Evolutionary conservation across 92 coral and sea anemone species (phyloP).

Genomic region (Parazoanthus swiftii): DNA sequence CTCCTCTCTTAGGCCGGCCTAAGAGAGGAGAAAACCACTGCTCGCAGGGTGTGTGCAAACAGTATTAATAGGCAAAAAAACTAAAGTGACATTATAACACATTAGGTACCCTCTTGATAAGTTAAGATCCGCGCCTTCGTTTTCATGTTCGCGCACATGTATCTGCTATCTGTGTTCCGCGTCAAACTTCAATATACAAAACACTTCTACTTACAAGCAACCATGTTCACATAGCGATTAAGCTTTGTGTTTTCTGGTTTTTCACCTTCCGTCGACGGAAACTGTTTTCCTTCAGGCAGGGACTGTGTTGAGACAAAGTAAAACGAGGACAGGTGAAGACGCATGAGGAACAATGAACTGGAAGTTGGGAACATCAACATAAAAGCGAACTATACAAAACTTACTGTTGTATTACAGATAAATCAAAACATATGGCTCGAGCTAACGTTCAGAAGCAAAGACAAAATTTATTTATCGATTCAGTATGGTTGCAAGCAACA

Average conservation of each 20-base stretch:
- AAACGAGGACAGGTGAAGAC: not conserved
- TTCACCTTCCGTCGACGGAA: conserved; percentile 21
- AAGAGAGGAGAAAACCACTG: too few relatives aligned
- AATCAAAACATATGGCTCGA: too few relatives aligned
- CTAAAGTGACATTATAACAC: not conserved
- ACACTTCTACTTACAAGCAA: conserved; percentile 22
- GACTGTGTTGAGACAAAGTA: not conserved
- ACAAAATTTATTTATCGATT: too few relatives aligned
- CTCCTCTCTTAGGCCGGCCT: too few relatives aligned
- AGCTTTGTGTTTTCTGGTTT: conserved; percentile 12
- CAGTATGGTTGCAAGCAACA: too few relatives aligned
- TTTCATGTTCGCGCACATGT: not conserved
- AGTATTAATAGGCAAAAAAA: not conserved
- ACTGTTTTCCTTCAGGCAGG: conserved; percentile 21
- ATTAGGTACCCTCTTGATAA: not conserved
- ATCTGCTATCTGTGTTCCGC: not conserved
- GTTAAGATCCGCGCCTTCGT: not conserved
- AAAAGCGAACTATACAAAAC: not conserved
- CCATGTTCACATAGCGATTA: conserved; percentile 22
- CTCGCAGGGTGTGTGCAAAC: too few relatives aligned
- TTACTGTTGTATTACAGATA: too few relatives aligned
- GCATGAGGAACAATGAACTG: not conserved
- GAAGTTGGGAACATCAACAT: not conserved
- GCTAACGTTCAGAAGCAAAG: too few relatives aligned
- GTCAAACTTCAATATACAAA: not conserved